phyloP scores from a whole-genome alignment of 2,888 invertebrate species.

The Chydorus sphaericus region DNA sequence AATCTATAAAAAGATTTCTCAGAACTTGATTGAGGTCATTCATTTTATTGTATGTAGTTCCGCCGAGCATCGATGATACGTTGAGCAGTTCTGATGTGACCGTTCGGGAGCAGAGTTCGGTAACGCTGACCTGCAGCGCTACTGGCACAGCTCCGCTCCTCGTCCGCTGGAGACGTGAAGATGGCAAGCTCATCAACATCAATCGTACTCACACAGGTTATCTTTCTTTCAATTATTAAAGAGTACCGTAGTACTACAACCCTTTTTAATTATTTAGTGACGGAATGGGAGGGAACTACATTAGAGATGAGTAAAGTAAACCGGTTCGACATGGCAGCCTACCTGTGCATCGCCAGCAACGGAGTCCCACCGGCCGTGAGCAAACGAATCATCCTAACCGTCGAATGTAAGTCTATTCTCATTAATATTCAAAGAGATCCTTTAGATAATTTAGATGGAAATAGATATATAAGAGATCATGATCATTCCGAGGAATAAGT shows the following conservation, averaged over 20 bases:
- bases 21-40: background rate
- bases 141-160: constrained; percentile 75
- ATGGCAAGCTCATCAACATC: constrained; percentile 70
- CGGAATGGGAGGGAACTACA: constrained; percentile 70
- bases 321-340: constrained; percentile 56
- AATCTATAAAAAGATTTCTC: no score
- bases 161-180: constrained; percentile 84
- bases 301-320: constrained; percentile 71
- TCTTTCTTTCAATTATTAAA: background rate
- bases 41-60: constrained; percentile 43
- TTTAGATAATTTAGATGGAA: no score
- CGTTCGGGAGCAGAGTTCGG: constrained; percentile 76
- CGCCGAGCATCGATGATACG: constrained; percentile 81
- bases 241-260: constrained; percentile 15
- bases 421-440: no score
- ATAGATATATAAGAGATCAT: no score
- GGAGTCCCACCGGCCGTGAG: constrained; percentile 29
- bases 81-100: constrained; percentile 82
- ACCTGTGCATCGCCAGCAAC: constrained; percentile 26
- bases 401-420: constrained; percentile 55
- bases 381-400: constrained; percentile 62
- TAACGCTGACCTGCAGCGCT: constrained; percentile 74
- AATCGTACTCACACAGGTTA: constrained; percentile 68
- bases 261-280: constrained; percentile 39
- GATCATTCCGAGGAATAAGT: no score